phyloP scores from a whole-genome alignment of 2,888 invertebrate species.

The Abrostola triplasia region DNA sequence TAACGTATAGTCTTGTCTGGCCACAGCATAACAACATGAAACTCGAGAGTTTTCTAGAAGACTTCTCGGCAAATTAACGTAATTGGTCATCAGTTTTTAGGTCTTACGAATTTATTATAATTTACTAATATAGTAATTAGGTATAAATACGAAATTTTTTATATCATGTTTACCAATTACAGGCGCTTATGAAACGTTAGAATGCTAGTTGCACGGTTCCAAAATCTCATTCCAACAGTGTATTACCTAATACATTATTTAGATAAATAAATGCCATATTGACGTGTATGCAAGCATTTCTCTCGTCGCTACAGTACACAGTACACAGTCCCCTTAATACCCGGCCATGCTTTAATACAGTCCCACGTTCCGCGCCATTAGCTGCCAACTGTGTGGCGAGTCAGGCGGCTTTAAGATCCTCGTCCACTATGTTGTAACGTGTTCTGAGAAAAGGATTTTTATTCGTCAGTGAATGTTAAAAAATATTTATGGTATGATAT shows the following conservation, averaged over 20 bases:
- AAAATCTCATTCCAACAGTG: no score
- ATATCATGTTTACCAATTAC: no score
- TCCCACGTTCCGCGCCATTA: constrained; percentile 51
- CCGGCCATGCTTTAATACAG: constrained; percentile 27
- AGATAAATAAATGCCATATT: background rate
- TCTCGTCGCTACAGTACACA: background rate
- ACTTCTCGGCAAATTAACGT: background rate
- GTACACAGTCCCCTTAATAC: constrained; percentile 8
- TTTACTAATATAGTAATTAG: no score
- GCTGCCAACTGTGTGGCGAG: constrained; percentile 36
- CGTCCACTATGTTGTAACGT: constrained; percentile 20
- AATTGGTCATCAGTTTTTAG: no score
- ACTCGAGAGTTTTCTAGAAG: constrained; percentile 1
- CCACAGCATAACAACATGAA: background rate
- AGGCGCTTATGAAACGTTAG: no score
- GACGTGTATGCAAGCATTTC: background rate
- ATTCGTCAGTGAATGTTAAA: background rate
- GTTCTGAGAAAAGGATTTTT: background rate
- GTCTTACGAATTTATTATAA: no score
- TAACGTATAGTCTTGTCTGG: background rate
- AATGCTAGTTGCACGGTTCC: no score
- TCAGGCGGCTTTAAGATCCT: constrained; percentile 28
- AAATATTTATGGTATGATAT: background rate
- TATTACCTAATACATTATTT: no score
- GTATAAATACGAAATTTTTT: no score